Base-by-base conservation (phyloP, 1,140 invertebrate species). In the Leptoteleia sp. region DNA sequence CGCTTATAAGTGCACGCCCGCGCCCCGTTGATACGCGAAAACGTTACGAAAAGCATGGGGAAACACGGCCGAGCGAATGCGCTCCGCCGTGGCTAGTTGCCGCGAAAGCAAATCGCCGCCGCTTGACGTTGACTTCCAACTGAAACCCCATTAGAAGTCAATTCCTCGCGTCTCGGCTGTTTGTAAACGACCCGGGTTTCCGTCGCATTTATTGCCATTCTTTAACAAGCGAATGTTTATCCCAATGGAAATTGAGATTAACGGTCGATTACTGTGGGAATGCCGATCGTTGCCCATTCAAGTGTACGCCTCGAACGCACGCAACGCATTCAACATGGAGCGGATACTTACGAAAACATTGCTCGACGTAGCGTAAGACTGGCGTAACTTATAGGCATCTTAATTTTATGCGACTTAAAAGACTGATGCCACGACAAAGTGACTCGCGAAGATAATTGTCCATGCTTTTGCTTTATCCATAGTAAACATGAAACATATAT, bases 201-300 rank as follows among this genome's bases (percentile, higher is more conserved):
- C 35, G 47, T 65, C 47, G 37, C 47, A 29, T 33, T 65, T 65
- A 42, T 47, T 35, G 43, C 19, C 31, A 27, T 62, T 37, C 43
- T 37, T 25, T 48, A 62, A 48, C 57, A 43, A 48, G 57, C 45
- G 35, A 42, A 45, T 55, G 64, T 68, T 68, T 57, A 55, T 54
- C 38, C 47, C 12, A 33, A 29, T 45, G 19, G 33, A 45, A 68
- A 29, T 42, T 38, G 40, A 47, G 42, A 57, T 68, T 48, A 68
- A 68, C 40, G 6, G 29, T 1, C 50, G 38, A 57, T 43, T 55
- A 47, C 50, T 17, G 3, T 6, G 22, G 27, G 9, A 47, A 55
- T 54, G 50, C 42, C 6, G 42, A 43, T 47, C 40, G 45, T 16
- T 31, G 45, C 9, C n/a, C 22, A 50, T 48, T 50, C 59, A 29